Evolutionary conservation across 2,797 vertebrate species (phyloP).

Genomic region (Dromococcyx pavoninus): DNA sequence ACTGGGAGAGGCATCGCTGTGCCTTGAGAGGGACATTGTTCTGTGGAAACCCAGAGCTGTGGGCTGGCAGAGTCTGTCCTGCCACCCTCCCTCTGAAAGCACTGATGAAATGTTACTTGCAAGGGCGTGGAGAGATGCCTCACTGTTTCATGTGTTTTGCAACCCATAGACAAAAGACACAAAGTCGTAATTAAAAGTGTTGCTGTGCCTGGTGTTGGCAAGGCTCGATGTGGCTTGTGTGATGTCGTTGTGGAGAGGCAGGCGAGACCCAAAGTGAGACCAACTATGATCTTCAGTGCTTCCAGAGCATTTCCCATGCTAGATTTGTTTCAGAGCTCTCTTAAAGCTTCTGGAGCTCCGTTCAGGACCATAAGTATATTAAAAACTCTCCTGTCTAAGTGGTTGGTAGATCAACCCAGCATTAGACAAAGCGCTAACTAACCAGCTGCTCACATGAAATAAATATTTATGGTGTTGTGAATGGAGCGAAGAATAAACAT

Average conservation of each 20-base stretch:
- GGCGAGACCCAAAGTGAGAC: not conserved
- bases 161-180: not conserved
- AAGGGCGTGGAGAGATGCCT: not conserved
- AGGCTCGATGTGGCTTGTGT: not conserved
- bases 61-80: not conserved
- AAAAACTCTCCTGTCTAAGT: not conserved
- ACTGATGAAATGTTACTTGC: not conserved
- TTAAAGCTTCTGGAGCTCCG: not conserved
- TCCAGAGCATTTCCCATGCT: not conserved
- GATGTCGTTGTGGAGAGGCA: not conserved
- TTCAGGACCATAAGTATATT: not conserved
- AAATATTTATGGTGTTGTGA: conserved; percentile 28
- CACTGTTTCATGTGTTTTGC: not conserved
- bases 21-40: rapidly evolving
- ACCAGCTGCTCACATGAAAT: conserved; percentile 31
- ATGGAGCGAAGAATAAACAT: conserved; percentile 30
- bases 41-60: not conserved
- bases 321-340: not conserved
- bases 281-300: not conserved
- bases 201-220: not conserved
- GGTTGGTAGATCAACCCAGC: not conserved
- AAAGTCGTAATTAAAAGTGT: not conserved
- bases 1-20: not conserved
- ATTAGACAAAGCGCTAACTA: conserved; percentile 9
- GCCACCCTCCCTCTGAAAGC: not conserved